Conservation (phyloP, 2,797 vertebrate genomes). For the Rhinoraja longicauda region DNA sequence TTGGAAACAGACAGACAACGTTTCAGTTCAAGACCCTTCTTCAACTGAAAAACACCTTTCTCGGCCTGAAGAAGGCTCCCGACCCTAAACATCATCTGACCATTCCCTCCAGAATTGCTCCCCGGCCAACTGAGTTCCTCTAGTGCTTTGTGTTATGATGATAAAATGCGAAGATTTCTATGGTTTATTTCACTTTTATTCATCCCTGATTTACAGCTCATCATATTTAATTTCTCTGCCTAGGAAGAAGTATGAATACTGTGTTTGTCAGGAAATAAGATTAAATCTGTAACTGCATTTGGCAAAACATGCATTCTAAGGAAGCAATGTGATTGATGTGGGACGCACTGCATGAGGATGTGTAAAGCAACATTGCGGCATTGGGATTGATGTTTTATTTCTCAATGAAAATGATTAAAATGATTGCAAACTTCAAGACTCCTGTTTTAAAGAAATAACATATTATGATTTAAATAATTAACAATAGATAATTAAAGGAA, state of each 20-base stretch:
- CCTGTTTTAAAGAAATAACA: background rate
- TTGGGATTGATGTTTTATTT: background rate
- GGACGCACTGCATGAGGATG: background rate
- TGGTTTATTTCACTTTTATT: background rate
- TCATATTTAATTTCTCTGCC: background rate
- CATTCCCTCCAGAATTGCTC: too few species aligned
- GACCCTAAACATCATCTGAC: too few species aligned
- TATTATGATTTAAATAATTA: background rate
- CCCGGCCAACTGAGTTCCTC: too few species aligned
- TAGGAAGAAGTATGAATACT: background rate
- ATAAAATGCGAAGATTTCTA: too few species aligned
- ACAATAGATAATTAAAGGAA: background rate
- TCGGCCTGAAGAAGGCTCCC: too few species aligned
- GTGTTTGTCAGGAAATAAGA: background rate
- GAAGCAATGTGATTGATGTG: background rate
- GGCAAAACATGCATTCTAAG: background rate
- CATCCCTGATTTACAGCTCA: background rate
- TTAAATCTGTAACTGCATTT: background rate
- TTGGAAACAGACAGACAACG: too few species aligned
- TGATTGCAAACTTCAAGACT: background rate
- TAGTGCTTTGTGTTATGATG: too few species aligned
- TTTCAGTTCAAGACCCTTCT: too few species aligned
- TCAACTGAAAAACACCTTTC: too few species aligned
- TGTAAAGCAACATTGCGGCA: background rate
- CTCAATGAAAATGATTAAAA: background rate